phyloP scores from a whole-genome alignment of 1,140 invertebrate genomes.

The Lordiphosa stackelbergi region DNA sequence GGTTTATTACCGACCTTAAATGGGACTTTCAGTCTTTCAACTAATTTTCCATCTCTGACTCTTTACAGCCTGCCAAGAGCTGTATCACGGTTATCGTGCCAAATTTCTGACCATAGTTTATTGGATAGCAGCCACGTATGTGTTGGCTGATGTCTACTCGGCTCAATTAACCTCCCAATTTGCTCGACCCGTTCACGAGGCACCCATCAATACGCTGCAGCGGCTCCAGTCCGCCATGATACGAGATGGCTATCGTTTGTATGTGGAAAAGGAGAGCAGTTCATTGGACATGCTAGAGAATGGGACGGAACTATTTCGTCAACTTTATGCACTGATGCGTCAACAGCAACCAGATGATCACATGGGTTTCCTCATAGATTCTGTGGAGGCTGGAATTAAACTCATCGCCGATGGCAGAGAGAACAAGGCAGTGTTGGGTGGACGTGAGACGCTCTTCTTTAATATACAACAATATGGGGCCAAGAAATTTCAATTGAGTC shows the following conservation, averaged over 20 bases:
- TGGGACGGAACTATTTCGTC: conserved; percentile 84
- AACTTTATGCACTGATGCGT: conserved; percentile 82
- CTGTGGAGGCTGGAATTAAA: conserved; percentile 82
- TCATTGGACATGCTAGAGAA: conserved; percentile 84
- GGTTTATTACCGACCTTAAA: too few relatives aligned
- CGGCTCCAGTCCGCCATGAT: conserved; percentile 82
- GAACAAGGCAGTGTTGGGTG: conserved; percentile 82
- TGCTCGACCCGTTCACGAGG: conserved; percentile 81
- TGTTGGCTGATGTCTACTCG: conserved; percentile 85
- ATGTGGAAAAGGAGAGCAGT: conserved; percentile 84
- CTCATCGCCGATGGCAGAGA: conserved; percentile 79
- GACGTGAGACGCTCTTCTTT: conserved; percentile 84
- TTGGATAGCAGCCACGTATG: conserved; percentile 83
- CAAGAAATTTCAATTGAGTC: conserved; percentile 84
- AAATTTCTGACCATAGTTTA: conserved; percentile 82
- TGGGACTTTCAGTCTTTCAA: too few relatives aligned
- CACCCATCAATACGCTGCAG: conserved; percentile 81
- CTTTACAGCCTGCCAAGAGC: conserved; percentile 69
- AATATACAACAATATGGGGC: conserved; percentile 83
- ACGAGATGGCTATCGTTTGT: conserved; percentile 80
- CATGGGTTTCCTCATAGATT: conserved; percentile 79
- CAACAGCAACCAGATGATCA: conserved; percentile 76
- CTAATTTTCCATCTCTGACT: too few relatives aligned
- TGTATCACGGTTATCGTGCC: conserved; percentile 80
- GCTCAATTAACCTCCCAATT: conserved; percentile 84